Evolutionary conservation across 2,797 vertebrate species (phyloP).

Genomic region (Erethizon dorsatum): DNA sequence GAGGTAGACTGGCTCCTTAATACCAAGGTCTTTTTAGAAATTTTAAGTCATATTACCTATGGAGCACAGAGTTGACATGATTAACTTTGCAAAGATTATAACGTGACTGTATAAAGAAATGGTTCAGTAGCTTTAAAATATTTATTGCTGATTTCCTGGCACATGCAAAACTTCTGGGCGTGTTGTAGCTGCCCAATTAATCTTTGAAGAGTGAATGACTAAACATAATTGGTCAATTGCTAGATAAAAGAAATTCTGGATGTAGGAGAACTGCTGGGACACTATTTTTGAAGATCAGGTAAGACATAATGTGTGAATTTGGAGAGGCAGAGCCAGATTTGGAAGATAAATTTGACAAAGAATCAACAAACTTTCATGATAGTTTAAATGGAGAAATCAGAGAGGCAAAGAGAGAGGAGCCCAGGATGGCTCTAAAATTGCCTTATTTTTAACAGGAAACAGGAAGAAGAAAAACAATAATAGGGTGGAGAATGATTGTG

Average conservation of each 20-base stretch:
- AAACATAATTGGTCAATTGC: background rate
- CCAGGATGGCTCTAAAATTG: background rate
- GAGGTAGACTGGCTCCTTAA: background rate
- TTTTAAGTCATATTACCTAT: background rate
- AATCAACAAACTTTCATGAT: background rate
- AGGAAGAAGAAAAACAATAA: background rate
- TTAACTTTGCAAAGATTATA: constrained; percentile 20
- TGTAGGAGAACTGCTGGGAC: background rate
- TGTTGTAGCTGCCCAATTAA: background rate
- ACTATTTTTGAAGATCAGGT: background rate
- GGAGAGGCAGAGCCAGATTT: background rate
- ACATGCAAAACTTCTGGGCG: background rate
- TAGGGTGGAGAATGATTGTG: background rate
- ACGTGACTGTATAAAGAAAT: constrained; percentile 15
- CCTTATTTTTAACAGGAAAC: background rate
- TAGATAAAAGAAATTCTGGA: background rate
- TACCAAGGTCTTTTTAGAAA: background rate
- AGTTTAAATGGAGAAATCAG: background rate
- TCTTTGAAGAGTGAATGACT: constrained; percentile 4
- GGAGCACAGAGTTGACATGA: background rate
- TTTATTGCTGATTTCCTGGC: constrained; percentile 26
- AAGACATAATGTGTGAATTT: background rate
- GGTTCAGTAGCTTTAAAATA: background rate
- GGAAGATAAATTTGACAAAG: background rate
- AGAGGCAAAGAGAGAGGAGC: background rate